Evolutionary conservation across 2,888 invertebrate species (phyloP).

Genomic region (Scrobipalpa costella): DNA sequence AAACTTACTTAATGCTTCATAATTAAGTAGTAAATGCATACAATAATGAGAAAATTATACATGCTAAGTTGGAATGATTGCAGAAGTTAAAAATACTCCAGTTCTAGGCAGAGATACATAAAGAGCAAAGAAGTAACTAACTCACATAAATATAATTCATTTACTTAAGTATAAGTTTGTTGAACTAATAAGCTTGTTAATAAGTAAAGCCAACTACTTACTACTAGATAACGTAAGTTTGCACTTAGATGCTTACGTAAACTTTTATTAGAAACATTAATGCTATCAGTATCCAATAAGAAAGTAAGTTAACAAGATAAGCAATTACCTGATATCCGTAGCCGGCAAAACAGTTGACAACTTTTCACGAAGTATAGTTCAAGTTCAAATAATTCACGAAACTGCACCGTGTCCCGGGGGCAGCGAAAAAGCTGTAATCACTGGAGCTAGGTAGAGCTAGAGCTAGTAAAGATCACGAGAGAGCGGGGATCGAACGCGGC

Average conservation of each 20-base stretch:
- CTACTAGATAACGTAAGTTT: no score
- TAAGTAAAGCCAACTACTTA: not conserved
- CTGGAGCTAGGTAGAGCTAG: constrained; percentile 3
- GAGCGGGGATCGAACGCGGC: constrained; percentile 51
- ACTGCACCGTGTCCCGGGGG: constrained; percentile 15
- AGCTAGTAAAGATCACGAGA: constrained; percentile 33
- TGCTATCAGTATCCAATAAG: not conserved
- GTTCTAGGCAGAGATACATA: not conserved
- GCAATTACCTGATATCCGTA: constrained; percentile 46
- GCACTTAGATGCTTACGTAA: not conserved
- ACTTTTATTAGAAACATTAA: not conserved
- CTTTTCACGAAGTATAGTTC: constrained; percentile 19
- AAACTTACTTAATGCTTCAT: constrained; percentile 5
- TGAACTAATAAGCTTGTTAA: not conserved
- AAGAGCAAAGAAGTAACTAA: not conserved
- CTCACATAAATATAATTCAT: not conserved
- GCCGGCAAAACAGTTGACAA: constrained; percentile 14
- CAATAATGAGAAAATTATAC: constrained; percentile 20
- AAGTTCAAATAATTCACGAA: constrained; percentile 20
- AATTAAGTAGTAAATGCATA: constrained; percentile 23
- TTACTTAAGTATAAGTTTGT: not conserved
- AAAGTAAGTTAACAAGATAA: not conserved
- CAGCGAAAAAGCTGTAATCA: constrained; percentile 18
- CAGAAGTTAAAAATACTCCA: not conserved
- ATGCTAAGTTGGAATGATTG: constrained; percentile 5